Base-by-base conservation (phyloP, 2,113 vertebrate genomes). In the Capreolus pygargus region DNA sequence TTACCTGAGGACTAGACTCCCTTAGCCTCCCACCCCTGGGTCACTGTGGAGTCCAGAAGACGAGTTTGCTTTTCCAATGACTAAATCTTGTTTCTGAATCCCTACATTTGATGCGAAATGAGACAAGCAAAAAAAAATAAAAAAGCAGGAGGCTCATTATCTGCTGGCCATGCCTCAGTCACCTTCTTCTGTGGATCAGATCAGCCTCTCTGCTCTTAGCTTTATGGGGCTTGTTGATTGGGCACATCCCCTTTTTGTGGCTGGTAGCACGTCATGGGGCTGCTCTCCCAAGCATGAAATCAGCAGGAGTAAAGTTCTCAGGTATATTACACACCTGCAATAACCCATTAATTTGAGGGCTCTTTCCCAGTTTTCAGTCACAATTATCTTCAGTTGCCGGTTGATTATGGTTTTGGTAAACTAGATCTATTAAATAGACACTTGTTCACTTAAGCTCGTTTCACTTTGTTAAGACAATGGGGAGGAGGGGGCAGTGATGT, bases 241-340 rank as follows among this genome's bases (percentile, higher is more conserved):
- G 76, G 83, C 76, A 97, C 93, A 98, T 98, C 95, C 67, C 96
- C 96, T 96, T 95, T 95, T 89, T 84, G 76, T 95, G 97, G 91
- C 74, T 61, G 30, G 1, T 0, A 50, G 57, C 76, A 98, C 43
- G n/a, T 98, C 98, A 98, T 78, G 45, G 89, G 94, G 79, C 57
- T 97, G 95, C 85, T 98, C 97, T 89, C n/a, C 61, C 7, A 15
- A 95, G 95, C 95, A 89, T 85, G 79, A 98, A 98, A 97, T 97
- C 93, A 96, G 78, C 81, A 96, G 85, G 98, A 97, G 87, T 98
- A 98, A 99, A 98, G 98, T 98, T 94, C 98, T 95, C 96, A 30
- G 86, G 50, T 97, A 39, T 97, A 96, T 97, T 95, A 98, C 97
- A 97, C 82, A 92, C 50, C 89, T 98, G 94, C 89, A 92, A 97